Conservation (phyloP, 1,140 invertebrate species). For the Drosophila guanche region DNA sequence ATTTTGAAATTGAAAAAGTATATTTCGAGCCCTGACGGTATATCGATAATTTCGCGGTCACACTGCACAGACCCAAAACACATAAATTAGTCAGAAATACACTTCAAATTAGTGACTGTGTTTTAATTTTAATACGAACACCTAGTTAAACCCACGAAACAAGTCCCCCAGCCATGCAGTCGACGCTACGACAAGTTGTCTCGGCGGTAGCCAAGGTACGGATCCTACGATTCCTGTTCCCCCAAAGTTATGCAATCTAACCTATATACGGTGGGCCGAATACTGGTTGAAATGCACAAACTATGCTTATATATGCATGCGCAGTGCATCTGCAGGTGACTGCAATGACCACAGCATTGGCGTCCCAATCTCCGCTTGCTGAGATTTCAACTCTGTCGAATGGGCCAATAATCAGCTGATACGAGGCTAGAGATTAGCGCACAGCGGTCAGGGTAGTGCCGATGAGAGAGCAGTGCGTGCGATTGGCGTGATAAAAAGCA, state of each 20-base stretch:
- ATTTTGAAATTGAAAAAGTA: too few relatives aligned
- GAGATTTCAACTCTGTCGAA: constrained; percentile 53
- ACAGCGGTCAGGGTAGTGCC: background rate
- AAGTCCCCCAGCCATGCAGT: constrained; percentile 68
- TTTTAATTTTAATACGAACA: constrained; percentile 35
- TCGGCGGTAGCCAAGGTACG: constrained; percentile 71
- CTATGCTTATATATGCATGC: background rate
- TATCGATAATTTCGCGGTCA: too few relatives aligned
- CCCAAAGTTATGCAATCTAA: constrained; percentile 81
- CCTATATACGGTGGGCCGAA: constrained; percentile 56
- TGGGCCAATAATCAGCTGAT: constrained; percentile 43
- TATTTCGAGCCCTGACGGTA: too few relatives aligned
- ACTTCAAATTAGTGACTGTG: constrained; percentile 54
- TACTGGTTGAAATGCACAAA: constrained; percentile 44
- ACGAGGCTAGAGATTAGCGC: constrained; percentile 49
- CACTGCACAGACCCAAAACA: constrained; percentile 33
- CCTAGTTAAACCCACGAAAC: constrained; percentile 23
- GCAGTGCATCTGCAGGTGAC: constrained; percentile 7
- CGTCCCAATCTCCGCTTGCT: constrained; percentile 26
- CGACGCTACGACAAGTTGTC: constrained; percentile 65
- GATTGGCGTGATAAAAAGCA: constrained; percentile 23
- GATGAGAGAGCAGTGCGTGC: constrained; percentile 16
- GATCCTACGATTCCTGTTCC: constrained; percentile 5
- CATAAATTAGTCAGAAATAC: constrained; percentile 44
- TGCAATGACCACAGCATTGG: constrained; percentile 1